Percentiles rank a stretch among this genome's conserved stretches.
phyloP scores from a whole-genome alignment of 2,113 vertebrate species.

The Callorhinus ursinus region DNA sequence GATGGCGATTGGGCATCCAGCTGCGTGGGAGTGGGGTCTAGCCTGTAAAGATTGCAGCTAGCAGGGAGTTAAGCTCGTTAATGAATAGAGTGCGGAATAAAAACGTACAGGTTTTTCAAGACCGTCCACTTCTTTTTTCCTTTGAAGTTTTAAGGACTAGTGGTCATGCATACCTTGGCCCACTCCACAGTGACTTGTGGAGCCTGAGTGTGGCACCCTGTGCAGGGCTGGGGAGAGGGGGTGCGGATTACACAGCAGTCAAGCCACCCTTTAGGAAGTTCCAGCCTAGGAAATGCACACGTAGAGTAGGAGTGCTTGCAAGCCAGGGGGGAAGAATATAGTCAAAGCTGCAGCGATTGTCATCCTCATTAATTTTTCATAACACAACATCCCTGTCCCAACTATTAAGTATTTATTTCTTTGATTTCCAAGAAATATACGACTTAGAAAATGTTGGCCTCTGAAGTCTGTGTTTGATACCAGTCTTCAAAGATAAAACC shows the following conservation, averaged over 20 bases:
- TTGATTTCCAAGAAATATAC: constrained; percentile 1
- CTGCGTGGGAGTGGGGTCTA: background rate
- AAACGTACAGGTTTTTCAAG: background rate
- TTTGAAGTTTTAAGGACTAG: background rate
- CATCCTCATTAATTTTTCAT: background rate
- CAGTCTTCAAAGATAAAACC: constrained; percentile 32
- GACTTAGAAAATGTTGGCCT: background rate
- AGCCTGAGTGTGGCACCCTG: background rate
- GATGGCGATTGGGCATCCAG: background rate
- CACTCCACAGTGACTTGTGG: background rate
- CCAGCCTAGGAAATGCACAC: background rate
- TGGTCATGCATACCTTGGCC: background rate
- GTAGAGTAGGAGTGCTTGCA: background rate
- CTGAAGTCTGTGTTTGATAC: constrained; percentile 2
- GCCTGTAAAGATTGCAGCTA: background rate
- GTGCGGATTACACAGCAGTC: background rate
- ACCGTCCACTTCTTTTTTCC: background rate
- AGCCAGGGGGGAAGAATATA: background rate
- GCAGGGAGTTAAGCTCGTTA: background rate
- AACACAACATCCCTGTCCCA: background rate
- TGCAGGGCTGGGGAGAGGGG: background rate
- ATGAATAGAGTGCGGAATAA: background rate
- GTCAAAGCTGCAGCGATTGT: background rate
- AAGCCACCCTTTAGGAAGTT: background rate
- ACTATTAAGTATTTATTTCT: background rate